These are phyloP conservation scores for Zaprionus gabonicus DNA, from an alignment of 1,140 invertebrate genomes.

Conservation along the genomic window DNA sequence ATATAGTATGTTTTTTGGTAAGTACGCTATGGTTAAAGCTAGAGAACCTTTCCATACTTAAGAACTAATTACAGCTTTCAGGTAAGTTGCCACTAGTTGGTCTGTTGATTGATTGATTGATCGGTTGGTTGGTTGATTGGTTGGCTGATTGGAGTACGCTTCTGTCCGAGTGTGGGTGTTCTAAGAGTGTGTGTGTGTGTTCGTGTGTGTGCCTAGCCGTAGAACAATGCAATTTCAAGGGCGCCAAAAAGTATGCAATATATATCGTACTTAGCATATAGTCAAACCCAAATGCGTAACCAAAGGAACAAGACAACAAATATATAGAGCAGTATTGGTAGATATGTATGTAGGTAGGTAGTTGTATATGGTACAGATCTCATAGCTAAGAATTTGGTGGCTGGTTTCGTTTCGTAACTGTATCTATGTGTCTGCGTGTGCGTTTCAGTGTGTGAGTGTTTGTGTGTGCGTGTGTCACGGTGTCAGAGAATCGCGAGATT, in stretches of 20 bases:
- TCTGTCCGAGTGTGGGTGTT: background rate
- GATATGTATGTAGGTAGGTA: background rate
- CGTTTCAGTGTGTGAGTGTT: slow-evolving; percentile 13
- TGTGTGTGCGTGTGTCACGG: slow-evolving; percentile 2
- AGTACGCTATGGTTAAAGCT: slow-evolving; percentile 68
- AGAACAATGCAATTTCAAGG: slow-evolving; percentile 77
- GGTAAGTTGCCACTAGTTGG: slow-evolving; percentile 61
- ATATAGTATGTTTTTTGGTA: slow-evolving; percentile 39
- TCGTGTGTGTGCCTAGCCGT: slow-evolving; percentile 64
- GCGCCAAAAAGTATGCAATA: slow-evolving; percentile 76
- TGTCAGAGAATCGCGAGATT: slow-evolving; percentile 25
- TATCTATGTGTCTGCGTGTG: slow-evolving; percentile 10
- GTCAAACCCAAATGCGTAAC: slow-evolving; percentile 78
- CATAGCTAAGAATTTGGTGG: slow-evolving; percentile 60
- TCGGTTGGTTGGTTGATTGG: slow-evolving; percentile 37
- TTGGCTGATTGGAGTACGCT: slow-evolving; percentile 30
- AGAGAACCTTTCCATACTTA: slow-evolving; percentile 68
- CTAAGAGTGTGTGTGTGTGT: slow-evolving; percentile 16
- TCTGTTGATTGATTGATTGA: slow-evolving; percentile 33
- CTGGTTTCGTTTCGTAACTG: slow-evolving; percentile 36
- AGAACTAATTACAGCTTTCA: slow-evolving; percentile 72
- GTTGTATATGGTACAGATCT: slow-evolving; percentile 67
- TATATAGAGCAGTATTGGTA: slow-evolving; percentile 53
- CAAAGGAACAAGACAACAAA: slow-evolving; percentile 79
- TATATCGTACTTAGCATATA: slow-evolving; percentile 65